These are phyloP conservation scores for Pelochelys cantorii DNA, from an alignment of 2,797 vertebrate genomes.

Conservation along the genomic window DNA sequence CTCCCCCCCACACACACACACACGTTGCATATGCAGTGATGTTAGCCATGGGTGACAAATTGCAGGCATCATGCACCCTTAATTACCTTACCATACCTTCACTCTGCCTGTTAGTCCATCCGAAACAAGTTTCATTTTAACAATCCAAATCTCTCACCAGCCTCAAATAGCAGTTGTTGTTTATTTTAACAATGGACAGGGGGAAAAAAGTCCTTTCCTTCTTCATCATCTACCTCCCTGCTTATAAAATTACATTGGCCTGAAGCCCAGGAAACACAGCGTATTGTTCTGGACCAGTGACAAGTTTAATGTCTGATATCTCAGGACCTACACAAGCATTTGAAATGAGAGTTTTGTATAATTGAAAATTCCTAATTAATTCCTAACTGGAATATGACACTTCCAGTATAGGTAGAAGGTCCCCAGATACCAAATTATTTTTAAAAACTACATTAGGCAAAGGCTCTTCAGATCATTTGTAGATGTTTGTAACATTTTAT, in stretches of 20 bases:
- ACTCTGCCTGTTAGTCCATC: not conserved
- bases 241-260: not conserved
- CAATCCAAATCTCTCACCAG: not conserved
- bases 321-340: not conserved
- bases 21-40: not conserved
- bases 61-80: not conserved
- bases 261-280: not conserved
- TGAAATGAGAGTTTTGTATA: not conserved
- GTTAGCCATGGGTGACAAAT: not conserved
- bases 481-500: not conserved
- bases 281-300: not conserved
- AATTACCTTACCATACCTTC: not conserved
- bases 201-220: not conserved
- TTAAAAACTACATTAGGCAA: not conserved
- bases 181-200: not conserved
- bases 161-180: not conserved
- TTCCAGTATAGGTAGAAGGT: not conserved
- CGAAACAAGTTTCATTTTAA: not conserved
- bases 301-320: not conserved
- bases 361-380: not conserved
- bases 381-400: not conserved
- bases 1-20: rapidly evolving
- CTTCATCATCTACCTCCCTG: not conserved
- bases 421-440: not conserved
- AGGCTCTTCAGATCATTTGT: not conserved